Evolutionary conservation across 2,888 invertebrate genomes (phyloP).

Genomic region (Torymus tubicola): DNA sequence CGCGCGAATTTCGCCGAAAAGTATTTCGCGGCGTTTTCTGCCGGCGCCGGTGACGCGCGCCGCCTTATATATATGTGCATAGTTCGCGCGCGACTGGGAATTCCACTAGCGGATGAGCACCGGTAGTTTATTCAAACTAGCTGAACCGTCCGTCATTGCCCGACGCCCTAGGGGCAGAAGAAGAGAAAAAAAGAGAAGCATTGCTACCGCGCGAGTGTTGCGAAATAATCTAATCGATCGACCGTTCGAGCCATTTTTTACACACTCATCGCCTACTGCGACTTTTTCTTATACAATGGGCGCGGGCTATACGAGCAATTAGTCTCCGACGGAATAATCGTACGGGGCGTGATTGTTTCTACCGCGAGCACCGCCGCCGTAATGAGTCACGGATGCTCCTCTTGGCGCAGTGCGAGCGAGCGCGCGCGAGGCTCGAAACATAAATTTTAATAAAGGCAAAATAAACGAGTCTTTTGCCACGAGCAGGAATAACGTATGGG

Average conservation of each 20-base stretch:
- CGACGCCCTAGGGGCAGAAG: conserved; percentile 27
- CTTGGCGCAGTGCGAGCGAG: background rate
- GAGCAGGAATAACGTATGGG: conserved; percentile 17
- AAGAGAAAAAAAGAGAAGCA: conserved; percentile 30
- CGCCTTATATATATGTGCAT: no score
- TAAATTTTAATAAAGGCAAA: conserved; percentile 49
- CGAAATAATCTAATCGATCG: conserved; percentile 57
- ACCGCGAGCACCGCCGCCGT: conserved; percentile 5
- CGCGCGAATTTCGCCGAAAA: conserved; percentile 28
- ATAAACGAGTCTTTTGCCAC: conserved; percentile 42
- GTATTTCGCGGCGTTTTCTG: conserved; percentile 36
- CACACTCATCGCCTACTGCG: background rate
- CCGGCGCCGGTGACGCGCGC: background rate
- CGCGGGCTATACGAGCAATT: conserved; percentile 15
- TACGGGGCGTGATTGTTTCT: background rate
- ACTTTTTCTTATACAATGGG: background rate
- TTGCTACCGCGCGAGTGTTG: background rate
- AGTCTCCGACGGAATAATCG: conserved; percentile 34
- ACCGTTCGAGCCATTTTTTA: conserved; percentile 31
- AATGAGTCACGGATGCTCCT: conserved; percentile 40
- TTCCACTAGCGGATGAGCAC: conserved; percentile 63
- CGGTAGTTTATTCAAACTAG: conserved; percentile 71
- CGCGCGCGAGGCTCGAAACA: background rate
- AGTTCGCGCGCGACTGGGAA: conserved; percentile 41
- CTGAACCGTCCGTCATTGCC: conserved; percentile 45